phyloP scores from a whole-genome alignment of 2,797 vertebrate genomes.

The Crocodylus rhombifer region DNA sequence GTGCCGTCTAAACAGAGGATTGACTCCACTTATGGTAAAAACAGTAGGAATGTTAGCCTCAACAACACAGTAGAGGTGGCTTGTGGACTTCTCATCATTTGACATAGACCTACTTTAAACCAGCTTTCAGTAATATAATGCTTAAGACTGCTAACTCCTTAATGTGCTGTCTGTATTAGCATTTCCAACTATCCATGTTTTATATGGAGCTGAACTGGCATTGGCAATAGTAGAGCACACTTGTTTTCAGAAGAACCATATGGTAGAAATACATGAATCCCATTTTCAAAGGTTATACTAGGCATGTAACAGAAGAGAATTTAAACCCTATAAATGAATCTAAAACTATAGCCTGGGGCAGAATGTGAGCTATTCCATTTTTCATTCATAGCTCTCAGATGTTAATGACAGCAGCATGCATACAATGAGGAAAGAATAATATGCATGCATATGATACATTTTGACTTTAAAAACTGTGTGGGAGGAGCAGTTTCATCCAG shows the following conservation, averaged over 20 bases:
- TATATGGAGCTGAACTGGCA: not conserved
- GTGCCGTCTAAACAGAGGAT: not conserved
- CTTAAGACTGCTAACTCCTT: not conserved
- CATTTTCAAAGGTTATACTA: not conserved
- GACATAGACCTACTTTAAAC: not conserved
- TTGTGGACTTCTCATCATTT: not conserved
- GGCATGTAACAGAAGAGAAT: not conserved
- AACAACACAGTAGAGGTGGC: not conserved
- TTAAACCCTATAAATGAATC: not conserved
- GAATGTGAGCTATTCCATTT: not conserved
- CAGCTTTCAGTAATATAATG: not conserved
- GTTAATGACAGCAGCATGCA: not conserved
- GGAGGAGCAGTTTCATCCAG: not conserved
- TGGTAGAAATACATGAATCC: not conserved
- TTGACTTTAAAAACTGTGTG: slow-evolving; percentile 3
- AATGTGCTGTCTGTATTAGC: not conserved
- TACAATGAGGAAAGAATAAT: not conserved
- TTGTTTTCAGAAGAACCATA: no score
- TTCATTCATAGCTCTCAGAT: not conserved
- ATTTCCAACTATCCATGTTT: not conserved
- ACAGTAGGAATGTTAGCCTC: not conserved
- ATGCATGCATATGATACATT: not conserved
- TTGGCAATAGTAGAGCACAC: not conserved
- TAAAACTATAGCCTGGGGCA: not conserved
- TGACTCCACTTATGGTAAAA: not conserved